These are phyloP conservation scores for Nysson spinosus DNA, from an alignment of 2,888 invertebrate genomes.

Conservation along the genomic window DNA sequence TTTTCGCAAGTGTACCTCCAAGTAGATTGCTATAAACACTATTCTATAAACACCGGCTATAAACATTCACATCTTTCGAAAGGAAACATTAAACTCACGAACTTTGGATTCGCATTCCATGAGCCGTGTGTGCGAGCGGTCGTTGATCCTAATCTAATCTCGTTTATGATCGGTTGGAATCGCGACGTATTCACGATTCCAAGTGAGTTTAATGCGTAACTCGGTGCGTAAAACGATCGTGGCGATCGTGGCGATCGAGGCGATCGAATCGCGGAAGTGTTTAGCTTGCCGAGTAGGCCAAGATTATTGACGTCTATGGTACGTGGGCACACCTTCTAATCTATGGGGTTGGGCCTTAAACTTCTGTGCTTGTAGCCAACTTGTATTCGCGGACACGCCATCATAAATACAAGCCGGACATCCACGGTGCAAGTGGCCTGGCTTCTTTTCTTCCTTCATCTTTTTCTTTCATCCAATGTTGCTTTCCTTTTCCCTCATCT, in stretches of 20 bases:
- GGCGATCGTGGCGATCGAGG: conserved; percentile 14
- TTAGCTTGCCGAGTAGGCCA: too few relatives aligned
- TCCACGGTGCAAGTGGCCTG: conserved; percentile 42
- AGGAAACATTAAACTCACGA: too few relatives aligned
- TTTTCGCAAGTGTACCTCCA: too few relatives aligned
- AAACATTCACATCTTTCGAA: too few relatives aligned
- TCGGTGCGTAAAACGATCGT: conserved; percentile 17
- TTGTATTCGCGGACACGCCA: conserved; percentile 43
- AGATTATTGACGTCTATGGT: conserved; percentile 15
- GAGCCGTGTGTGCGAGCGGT: too few relatives aligned
- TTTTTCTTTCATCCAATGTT: neutral
- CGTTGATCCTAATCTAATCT: conserved; percentile 20
- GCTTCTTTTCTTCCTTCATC: conserved; percentile 31
- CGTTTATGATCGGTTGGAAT: conserved; percentile 1
- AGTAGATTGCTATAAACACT: too few relatives aligned
- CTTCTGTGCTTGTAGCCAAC: conserved; percentile 28
- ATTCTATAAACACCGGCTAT: too few relatives aligned
- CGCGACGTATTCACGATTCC: neutral
- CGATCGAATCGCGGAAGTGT: conserved; percentile 8
- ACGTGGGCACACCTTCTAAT: conserved; percentile 17
- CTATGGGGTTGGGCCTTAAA: conserved; percentile 6
- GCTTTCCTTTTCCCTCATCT: conserved; percentile 8
- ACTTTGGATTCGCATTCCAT: too few relatives aligned
- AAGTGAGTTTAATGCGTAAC: conserved; percentile 27
- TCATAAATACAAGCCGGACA: conserved; percentile 58